A percentile compares a stretch with the other conserved stretches of the same genome.
Conservation (phyloP, 2,113 vertebrate genomes). For the Colius striatus region DNA sequence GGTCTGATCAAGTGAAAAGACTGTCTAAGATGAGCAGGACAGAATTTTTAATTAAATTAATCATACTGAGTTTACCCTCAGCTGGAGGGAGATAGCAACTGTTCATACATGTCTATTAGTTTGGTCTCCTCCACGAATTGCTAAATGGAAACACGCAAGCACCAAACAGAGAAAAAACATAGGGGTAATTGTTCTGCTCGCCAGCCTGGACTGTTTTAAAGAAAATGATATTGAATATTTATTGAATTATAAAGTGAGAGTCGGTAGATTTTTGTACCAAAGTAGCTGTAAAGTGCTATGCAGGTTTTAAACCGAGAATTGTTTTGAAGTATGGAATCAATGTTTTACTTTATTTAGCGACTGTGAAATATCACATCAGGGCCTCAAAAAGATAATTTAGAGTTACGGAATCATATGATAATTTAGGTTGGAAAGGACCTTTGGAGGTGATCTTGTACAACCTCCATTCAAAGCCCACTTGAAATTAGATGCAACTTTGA, state of each 20-base stretch:
- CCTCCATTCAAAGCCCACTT: not conserved
- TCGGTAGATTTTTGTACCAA: constrained; percentile 7
- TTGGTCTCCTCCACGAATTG: constrained; percentile 38
- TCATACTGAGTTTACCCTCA: constrained; percentile 40
- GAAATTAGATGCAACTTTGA: not conserved
- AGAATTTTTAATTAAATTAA: constrained; percentile 62
- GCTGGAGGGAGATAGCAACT: constrained; percentile 51
- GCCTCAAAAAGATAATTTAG: not conserved
- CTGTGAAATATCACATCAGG: not conserved
- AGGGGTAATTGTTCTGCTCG: constrained; percentile 41
- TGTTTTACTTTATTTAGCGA: not conserved
- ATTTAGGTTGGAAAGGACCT: not conserved
- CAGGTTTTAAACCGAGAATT: not conserved
- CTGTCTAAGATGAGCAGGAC: constrained; percentile 15
- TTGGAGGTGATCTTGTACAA: not conserved
- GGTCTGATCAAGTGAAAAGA: constrained; percentile 38
- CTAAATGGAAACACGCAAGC: constrained; percentile 33
- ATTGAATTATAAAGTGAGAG: not conserved
- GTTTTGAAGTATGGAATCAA: constrained; percentile 15
- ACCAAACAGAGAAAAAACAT: not conserved
- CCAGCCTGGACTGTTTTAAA: not conserved
- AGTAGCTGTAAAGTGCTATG: constrained; percentile 3
- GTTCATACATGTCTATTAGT: constrained; percentile 45
- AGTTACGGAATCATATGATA: not conserved
- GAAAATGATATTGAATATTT: constrained; percentile 1